Base-by-base conservation (phyloP, 1,140 invertebrate species). In the Lucilia cuprina region DNA sequence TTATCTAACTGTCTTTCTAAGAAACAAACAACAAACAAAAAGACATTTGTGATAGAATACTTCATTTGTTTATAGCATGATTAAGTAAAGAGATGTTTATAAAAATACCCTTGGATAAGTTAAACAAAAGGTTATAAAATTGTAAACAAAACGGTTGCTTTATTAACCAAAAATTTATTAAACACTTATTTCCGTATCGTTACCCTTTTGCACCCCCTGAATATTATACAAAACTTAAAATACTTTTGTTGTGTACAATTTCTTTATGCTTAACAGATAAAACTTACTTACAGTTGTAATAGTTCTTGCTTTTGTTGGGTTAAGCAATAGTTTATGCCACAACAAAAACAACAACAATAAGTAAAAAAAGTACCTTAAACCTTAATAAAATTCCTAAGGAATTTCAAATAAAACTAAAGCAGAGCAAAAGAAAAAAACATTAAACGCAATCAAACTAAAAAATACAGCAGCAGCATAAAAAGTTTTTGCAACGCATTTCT, bases 111-210 rank as follows among this genome's bases (percentile, higher is more conserved):
- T 30, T 30, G 25, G 25, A 30, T 30, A 30, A 30, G 25, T 30
- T 30, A 30, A 30, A 30, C 25, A 41, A 41, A 41, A 41, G 41
- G 41, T 41, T 60, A 17, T 60, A 60, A 17, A 60, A 60, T 17
- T 60, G 55, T 17, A 7, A 10, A 70, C 12, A 10, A 7, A 70
- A 70, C 21, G 19, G 19, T 25, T 19, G 65, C 21, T 70, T 70
- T 80, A 78, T 80, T 80, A 80, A 50, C n/a, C 77, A 49, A 49
- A 14, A 78, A 80, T 80, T 50, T 80, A 80, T 80, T 80, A 50
- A 80, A 50, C 12, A 19, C n/a, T 50, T 80, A 80, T 25, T 50
- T 80, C 77, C 41, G 41, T 70, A 70, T 70, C 65, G 65, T 70
- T 70, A 70, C 5, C 77, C 77, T 80, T 78, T 47, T 21, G 9